Base-by-base conservation (phyloP, 2,888 invertebrate species). In the Strigamia transsilvanica region DNA sequence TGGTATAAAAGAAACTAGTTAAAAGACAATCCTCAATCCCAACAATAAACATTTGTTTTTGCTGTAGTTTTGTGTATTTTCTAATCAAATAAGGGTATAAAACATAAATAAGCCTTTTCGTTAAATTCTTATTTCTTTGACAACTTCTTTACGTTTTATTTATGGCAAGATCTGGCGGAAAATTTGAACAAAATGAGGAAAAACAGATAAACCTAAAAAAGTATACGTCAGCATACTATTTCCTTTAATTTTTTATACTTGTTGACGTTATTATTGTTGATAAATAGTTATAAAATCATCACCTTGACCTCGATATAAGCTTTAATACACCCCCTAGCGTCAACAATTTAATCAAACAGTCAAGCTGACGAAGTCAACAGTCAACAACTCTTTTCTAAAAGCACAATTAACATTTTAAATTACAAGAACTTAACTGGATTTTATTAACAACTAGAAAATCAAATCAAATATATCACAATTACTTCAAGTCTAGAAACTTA, bases 301-400 rank as follows among this genome's bases (percentile, higher is more conserved):
- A 51, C 32, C 73, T 73, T 32, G 73, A 73, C 73, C 73, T 27
- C 27, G 21, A 73, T 32, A 2, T 23, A 2, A 27, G n/a, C 32
- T 15, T 73, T 32, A 2, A 5, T 32, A 32, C 73, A 32, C 73
- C 73, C 73, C 32, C 73, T 73, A 32, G 27, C 32, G 32, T 13
- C 73, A 73, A 73, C 73, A 73, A 73, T 73, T 32, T 32, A 73
- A 73, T 32, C 73, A 73, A 73, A 73, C 73, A 73, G 27, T 27
- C 4, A 27, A 73, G 32, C 9, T 15, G 32, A 12, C 23, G 27
- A 73, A 32, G 73, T 73, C 73, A 73, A 73, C 73, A 73, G 56
- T 18, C 18, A 21, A 56, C 56, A 56, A 56, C 18, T 51, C 66
- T 27, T 66, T 66, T 18, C 18, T 4, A 66, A 66, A 3, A 27